These are phyloP conservation scores for Eptesicus fuscus DNA, from an alignment of 2,113 vertebrate species.

Conservation along the genomic window DNA sequence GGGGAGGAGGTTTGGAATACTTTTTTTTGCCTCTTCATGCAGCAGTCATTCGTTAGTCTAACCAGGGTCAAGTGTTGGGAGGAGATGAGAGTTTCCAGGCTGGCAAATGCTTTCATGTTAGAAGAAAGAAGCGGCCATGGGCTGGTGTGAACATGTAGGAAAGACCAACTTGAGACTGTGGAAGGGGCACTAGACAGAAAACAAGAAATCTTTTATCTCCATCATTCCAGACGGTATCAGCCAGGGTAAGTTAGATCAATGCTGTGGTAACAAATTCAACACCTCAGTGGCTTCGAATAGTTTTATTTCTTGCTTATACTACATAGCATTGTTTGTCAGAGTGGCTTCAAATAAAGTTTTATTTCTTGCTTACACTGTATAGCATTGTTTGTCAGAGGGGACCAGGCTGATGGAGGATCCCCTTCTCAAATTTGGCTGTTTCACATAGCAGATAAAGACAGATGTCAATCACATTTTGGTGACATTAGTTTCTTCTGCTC, in stretches of 20 bases:
- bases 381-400: neutral
- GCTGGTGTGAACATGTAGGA: neutral
- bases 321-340: neutral
- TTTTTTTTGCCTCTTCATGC: neutral
- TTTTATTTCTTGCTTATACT: neutral
- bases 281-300: neutral
- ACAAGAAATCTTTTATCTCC: neutral
- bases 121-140: neutral
- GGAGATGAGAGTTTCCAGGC: neutral
- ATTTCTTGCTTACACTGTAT: neutral
- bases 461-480: neutral
- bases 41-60: conserved; percentile 36
- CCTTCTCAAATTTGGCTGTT: neutral
- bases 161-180: neutral
- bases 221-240: neutral
- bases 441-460: neutral
- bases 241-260: neutral
- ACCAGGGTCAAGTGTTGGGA: neutral
- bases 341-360: neutral
- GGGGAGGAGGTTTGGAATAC: neutral
- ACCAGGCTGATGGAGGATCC: neutral
- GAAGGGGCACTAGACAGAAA: neutral
- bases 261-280: neutral
- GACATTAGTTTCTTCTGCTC: neutral
- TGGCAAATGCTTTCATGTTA: neutral